A percentile compares a stretch with the other conserved stretches of the same genome.
phyloP scores from a whole-genome alignment of 1,140 invertebrate species.

The Pollicipes pollicipes region DNA sequence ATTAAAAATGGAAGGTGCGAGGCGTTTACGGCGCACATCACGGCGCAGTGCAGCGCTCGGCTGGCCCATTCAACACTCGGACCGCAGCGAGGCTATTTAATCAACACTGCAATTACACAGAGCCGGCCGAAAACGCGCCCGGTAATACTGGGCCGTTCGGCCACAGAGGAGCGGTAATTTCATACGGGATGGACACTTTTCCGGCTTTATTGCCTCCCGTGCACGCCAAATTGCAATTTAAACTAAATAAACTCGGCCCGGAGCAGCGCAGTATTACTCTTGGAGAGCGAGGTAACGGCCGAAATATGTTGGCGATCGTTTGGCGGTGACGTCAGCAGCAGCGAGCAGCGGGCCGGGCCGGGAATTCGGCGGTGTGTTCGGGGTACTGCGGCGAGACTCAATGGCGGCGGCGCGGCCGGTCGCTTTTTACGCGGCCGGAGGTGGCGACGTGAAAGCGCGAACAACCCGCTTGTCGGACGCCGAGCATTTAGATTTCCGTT shows the following conservation, averaged over 20 bases:
- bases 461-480: no score
- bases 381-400: not conserved
- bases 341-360: not conserved
- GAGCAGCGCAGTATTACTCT: not conserved
- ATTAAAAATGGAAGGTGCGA: not conserved
- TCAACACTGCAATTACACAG: not conserved
- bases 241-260: not conserved
- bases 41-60: not conserved
- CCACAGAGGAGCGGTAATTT: not conserved
- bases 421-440: not conserved
- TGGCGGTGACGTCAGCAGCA: not conserved
- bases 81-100: conserved; percentile 2
- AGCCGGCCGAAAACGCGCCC: not conserved
- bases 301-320: not conserved
- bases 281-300: not conserved
- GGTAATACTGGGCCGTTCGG: not conserved
- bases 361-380: not conserved
- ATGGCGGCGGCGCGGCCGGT: no score
- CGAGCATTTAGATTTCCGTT: not conserved
- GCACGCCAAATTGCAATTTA: conserved; percentile 1
- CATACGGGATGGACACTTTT: not conserved
- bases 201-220: not conserved
- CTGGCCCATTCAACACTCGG: no score
- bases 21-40: not conserved
- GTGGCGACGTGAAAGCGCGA: not conserved